Base-by-base conservation (phyloP, 2,797 vertebrate species). In the Lagothrix lagotricha region DNA sequence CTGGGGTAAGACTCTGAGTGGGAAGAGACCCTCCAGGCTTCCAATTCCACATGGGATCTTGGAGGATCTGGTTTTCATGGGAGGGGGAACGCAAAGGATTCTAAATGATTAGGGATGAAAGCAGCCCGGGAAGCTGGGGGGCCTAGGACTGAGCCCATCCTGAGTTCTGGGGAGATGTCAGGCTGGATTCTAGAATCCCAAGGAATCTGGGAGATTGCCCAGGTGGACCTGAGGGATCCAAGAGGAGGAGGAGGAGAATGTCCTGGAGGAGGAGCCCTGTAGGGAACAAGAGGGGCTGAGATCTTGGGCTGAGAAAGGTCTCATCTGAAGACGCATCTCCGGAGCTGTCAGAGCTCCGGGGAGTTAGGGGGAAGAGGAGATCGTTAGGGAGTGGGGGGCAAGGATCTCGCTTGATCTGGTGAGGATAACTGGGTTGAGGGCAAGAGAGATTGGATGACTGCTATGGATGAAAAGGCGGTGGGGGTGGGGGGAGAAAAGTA, bases 1-100 rank as follows among this genome's bases (percentile, higher is more conserved):
- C 91, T 70, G 70, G 97, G 88, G 89, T 97, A 97, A 98, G 97
- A 90, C 88, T 94, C 48, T 30, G 52, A 52, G 67, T 52, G 36
- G 76, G 92, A 54, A 97, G 96, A 94, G 94, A 94, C 44, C 93
- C 90, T 97, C 72, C 46, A 72, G 97, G 96, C 79, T 93, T 92
- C 72, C 48, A 94, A 95, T 92, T 96, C 89, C 46, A 44, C 90
- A 44, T 92, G 97, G 97, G 96, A 93, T 95, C 88, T 93, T 83
- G 86, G 94, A 97, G 96, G 86, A 97, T 96, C 96, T 96, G 93
- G 85, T 97, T 97, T 96, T 85, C 88, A 80, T 93, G 95, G 96
- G 96, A 97, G 97, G 75, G 79, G 94, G 46, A 96, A 44, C 93
- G 95, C 93, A 30, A 83, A 93, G 89, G 94, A 86, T 90, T 97